Percentiles rank a stretch among this genome's conserved stretches.
phyloP scores from a whole-genome alignment of 1,140 invertebrate genomes.

The Linepithema humile region DNA sequence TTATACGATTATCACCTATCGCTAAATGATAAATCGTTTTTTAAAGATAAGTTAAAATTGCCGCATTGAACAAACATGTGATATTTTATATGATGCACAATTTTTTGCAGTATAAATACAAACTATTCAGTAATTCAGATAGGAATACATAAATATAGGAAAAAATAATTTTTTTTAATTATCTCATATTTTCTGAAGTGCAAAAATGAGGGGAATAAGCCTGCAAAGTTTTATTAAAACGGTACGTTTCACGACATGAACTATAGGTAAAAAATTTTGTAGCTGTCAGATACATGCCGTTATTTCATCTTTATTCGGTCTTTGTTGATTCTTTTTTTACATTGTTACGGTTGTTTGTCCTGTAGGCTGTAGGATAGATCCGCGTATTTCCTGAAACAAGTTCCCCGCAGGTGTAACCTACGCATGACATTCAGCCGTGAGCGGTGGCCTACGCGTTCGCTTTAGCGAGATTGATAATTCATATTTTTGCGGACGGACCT shows the following conservation, averaged over 20 bases:
- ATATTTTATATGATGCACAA: neutral
- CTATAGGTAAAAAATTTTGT: neutral
- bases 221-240: neutral
- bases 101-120: too few relatives aligned
- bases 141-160: too few relatives aligned
- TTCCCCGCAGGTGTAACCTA: slow-evolving; percentile 68
- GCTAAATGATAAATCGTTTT: neutral
- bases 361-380: neutral
- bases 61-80: neutral
- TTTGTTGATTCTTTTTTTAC: neutral
- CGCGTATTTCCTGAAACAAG: slow-evolving; percentile 75
- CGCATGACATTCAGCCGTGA: slow-evolving; percentile 69
- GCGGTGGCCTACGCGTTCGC: slow-evolving; percentile 67
- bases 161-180: neutral
- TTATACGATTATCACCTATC: neutral
- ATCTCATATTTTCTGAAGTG: neutral
- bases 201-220: neutral
- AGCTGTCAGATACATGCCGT: neutral
- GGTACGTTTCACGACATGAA: too few relatives aligned
- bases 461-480: slow-evolving; percentile 59
- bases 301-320: neutral
- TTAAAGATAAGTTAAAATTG: neutral
- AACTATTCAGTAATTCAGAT: too few relatives aligned
- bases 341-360: slow-evolving; percentile 7
- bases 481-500: slow-evolving; percentile 59